phyloP scores from a whole-genome alignment of 2,113 vertebrate species.

The Syngnathoides biaculeatus region DNA sequence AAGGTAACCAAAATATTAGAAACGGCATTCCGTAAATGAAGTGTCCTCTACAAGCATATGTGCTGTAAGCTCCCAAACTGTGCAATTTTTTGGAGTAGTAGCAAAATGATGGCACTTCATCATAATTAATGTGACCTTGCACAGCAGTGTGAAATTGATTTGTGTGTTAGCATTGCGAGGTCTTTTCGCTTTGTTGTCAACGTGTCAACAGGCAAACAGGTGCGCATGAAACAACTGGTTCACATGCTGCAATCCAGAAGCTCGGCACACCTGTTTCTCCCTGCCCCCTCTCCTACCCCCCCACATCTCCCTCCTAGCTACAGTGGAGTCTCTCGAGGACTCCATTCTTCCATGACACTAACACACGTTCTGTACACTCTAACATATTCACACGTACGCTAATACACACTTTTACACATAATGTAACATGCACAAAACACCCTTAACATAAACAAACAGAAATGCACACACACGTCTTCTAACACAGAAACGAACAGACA shows the following conservation, averaged over 20 bases:
- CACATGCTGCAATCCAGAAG: conserved; percentile 66
- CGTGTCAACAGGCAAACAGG: conserved; percentile 44
- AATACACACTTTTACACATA: not conserved
- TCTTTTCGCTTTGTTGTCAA: not conserved
- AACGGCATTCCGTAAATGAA: not conserved
- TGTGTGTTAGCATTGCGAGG: not conserved
- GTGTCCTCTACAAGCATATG: not conserved
- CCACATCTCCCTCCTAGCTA: conserved; percentile 22
- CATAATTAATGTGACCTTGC: not conserved
- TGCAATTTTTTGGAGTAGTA: not conserved
- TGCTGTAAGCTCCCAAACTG: not conserved
- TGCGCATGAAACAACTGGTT: conserved; percentile 65
- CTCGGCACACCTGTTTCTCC: conserved; percentile 66
- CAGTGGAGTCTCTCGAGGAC: conserved; percentile 54
- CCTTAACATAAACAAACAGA: not conserved
- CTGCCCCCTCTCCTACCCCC: too few species aligned
- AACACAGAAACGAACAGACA: not conserved
- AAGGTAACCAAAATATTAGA: too few species aligned
- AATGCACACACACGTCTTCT: not conserved
- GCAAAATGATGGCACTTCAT: not conserved
- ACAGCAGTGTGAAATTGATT: not conserved
- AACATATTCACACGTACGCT: not conserved
- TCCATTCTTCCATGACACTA: conserved; percentile 20
- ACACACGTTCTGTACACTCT: not conserved
- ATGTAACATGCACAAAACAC: not conserved